Evolutionary conservation across 2,888 invertebrate species (phyloP), one percentile per base, ranked within the genome.

Genomic region (Lasioglossum marginatum): DNA sequence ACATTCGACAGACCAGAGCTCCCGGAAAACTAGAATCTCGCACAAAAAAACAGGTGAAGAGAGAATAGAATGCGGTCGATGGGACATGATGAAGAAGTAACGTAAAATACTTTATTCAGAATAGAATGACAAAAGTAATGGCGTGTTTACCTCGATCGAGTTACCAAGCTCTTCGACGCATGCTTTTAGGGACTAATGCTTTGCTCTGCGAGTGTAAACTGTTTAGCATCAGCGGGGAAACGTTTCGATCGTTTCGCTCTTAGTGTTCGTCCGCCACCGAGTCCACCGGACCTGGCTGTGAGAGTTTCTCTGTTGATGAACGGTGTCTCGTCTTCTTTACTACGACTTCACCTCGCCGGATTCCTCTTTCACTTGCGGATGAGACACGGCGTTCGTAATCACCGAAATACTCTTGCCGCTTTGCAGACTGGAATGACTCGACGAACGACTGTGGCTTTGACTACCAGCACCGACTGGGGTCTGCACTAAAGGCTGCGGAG

Each of bases 401-500:
- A 92, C 85, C 23, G 93, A 88, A 27, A 92, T 79, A 73, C 93
- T 94, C 86, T 94, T 95, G 48, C 93, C 92, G 75, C 95, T 95
- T 83, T 95, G 95, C 31, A 95, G 82, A 88, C 95, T 95, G 85
- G 95, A 95, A 90, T 97, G 97, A 94, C 97, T 97, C 82, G 97
- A 97, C 57, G 96, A 97, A 85, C 97, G 96, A 80, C 97, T 97
- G 94, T 97, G 97, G 87, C 95, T 96, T 86, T 95, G 95, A 88
- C 95, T 95, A 12, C 95, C 95, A 14, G 95, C 95, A 37, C 96
- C 96, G 4, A 97, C 96, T 0, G 97, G 96, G 0, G 97, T 97
- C 93, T 97, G 97, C 45, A 97, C 96, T 94, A 97, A 96, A 0
- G 97, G 97, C 63, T 96, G 96, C 0, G 97, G 97, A 3, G 97